Evolutionary conservation across 2,888 invertebrate species (phyloP), one percentile per base, ranked within the genome.

Genomic region (Scelioninae gen. 1): DNA sequence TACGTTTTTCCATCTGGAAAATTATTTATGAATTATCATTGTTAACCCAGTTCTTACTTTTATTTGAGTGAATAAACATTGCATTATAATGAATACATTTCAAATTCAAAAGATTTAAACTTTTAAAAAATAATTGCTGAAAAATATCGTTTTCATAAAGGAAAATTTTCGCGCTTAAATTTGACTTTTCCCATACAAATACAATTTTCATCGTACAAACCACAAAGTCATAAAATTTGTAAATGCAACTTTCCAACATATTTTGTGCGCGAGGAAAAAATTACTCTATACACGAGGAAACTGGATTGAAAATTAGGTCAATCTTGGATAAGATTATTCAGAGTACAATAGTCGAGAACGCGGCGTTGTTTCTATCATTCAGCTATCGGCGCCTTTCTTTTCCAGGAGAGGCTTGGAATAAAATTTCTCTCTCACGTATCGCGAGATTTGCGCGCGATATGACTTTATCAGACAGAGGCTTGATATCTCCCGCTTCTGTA

Each of bases 271-370:
- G 13, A 0, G 55, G 11, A 71, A 65, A 68, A 74, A 80, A 53
- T 43, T 23, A 55, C 29, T 55, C 56, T 63, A 47, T 60, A 49
- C 71, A 71, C 63, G 60, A 82, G 74, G 63, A 66, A 79, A 81
- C 71, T 71, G 58, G 69, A 71, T 71, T 13, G 55, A 75, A 75
- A 81, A 82, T 82, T 82, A 43, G 81, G 81, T 82, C 81, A 76
- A 76, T 76, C 66, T 82, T 58, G 76, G 76, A 82, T 82, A 76
- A 82, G 76, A 82, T 82, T 82, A 76, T 82, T 71, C 63, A 31
- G 38, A 77, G 72, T 72, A 82, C 82, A 82, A 82, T 82, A 82
- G 82, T 62, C 60, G 82, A 76, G 77, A 77, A 72, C 66, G 68
- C 77, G 43, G 66, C 62, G 81, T 63, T 75, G 81, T 69, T 74